A percentile compares a stretch with the other conserved stretches of the same genome.
Evolutionary conservation across 2,113 vertebrate species (phyloP).

Genomic region (Gallinago media): DNA sequence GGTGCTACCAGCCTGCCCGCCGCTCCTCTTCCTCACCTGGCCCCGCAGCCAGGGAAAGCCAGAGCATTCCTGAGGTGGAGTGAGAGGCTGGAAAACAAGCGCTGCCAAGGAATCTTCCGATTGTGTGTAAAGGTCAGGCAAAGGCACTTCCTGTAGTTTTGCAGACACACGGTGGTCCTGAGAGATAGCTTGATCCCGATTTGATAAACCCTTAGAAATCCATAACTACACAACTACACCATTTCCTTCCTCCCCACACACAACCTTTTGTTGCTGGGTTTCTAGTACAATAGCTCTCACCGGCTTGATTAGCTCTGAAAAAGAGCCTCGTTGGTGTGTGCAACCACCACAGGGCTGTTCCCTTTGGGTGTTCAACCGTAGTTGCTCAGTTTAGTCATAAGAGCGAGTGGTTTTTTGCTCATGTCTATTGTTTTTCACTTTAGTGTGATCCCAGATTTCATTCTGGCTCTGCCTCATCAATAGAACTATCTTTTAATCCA

Average conservation of each 20-base stretch:
- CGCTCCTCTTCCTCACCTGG: neutral
- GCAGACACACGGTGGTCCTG: conserved; percentile 28
- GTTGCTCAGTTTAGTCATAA: neutral
- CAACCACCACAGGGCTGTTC: neutral
- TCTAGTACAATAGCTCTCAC: neutral
- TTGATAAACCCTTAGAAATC: conserved; percentile 29
- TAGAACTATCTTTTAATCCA: neutral
- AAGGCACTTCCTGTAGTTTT: conserved; percentile 51
- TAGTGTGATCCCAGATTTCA: neutral
- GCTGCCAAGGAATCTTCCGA: conserved; percentile 38
- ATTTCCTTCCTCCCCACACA: conserved; percentile 31
- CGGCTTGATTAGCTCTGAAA: neutral
- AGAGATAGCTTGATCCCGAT: conserved; percentile 33
- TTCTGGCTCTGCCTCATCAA: neutral
- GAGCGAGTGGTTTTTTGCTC: neutral
- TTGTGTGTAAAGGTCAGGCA: conserved; percentile 51
- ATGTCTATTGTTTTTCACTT: neutral
- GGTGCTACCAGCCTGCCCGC: neutral
- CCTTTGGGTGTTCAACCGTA: neutral
- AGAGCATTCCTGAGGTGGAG: neutral
- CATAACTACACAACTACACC: neutral
- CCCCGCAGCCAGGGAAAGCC: neutral
- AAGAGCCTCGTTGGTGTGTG: neutral
- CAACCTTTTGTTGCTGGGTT: conserved; percentile 13
- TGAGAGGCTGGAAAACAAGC: conserved; percentile 46